phyloP scores from a whole-genome alignment of 2,797 vertebrate species.

The Anolis apletophallus region DNA sequence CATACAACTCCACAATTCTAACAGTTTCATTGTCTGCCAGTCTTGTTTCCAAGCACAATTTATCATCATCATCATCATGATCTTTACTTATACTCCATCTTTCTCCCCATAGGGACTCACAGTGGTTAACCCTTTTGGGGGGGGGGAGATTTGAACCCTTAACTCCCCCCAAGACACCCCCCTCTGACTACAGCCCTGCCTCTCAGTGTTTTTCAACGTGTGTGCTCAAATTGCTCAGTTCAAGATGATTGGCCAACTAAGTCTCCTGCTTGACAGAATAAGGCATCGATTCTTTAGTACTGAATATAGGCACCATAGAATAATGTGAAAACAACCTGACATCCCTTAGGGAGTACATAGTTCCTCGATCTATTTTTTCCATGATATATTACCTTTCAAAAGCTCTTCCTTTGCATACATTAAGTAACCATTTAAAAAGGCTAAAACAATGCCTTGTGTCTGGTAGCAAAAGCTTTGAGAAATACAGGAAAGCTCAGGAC shows the following conservation, averaged over 20 bases:
- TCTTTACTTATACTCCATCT: too few species aligned
- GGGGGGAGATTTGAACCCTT: too few species aligned
- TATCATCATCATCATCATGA: too few species aligned
- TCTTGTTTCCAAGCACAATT: too few species aligned
- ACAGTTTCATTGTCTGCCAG: too few species aligned
- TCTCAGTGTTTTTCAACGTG: not conserved
- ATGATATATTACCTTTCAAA: conserved; percentile 64
- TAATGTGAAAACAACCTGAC: conserved; percentile 28
- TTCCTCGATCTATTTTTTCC: conserved; percentile 54
- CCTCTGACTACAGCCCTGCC: not conserved
- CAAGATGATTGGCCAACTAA: conserved; percentile 2
- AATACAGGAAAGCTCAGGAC: conserved; percentile 36
- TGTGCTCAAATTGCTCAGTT: not conserved
- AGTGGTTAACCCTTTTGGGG: too few species aligned
- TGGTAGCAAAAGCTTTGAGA: conserved; percentile 39
- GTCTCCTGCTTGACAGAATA: conserved; percentile 28
- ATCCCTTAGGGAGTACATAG: conserved; percentile 40
- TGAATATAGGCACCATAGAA: conserved; percentile 4
- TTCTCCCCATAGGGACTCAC: too few species aligned
- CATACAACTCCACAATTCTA: too few species aligned
- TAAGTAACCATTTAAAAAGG: conserved; percentile 54
- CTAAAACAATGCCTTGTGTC: conserved; percentile 50
- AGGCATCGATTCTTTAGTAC: conserved; percentile 36
- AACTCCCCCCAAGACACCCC: too few species aligned
- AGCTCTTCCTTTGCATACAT: conserved; percentile 52